Conservation (phyloP, 2,888 invertebrate species). For the Pammene fasciana region DNA sequence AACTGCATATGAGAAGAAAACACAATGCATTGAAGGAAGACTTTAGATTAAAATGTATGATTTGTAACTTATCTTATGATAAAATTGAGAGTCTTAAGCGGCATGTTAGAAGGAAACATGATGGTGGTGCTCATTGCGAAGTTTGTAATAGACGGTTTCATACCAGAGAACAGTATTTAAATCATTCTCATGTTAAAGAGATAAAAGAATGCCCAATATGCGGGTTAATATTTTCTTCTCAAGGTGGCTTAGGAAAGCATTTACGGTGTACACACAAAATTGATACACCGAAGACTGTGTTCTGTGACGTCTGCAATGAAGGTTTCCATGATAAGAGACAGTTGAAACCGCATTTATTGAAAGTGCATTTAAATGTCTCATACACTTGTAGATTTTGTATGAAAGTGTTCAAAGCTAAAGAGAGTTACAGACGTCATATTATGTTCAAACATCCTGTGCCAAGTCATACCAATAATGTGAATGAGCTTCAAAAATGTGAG, state of each 20-base stretch:
- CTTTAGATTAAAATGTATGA: constrained; percentile 71
- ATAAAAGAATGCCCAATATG: constrained; percentile 71
- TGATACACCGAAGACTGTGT: constrained; percentile 65
- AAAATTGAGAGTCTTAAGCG: constrained; percentile 76
- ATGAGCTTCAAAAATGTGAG: constrained; percentile 64
- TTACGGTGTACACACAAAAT: constrained; percentile 71
- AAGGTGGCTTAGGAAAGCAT: constrained; percentile 72
- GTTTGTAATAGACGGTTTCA: constrained; percentile 73
- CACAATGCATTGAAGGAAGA: constrained; percentile 71
- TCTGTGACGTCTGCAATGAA: constrained; percentile 70
- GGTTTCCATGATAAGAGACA: constrained; percentile 71
- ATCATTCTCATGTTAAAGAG: constrained; percentile 68
- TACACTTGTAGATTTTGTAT: constrained; percentile 70
- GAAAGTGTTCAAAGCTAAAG: constrained; percentile 71
- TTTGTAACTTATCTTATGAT: constrained; percentile 75
- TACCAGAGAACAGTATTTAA: constrained; percentile 64
- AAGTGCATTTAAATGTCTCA: constrained; percentile 71
- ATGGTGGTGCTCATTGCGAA: constrained; percentile 65
- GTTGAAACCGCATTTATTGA: constrained; percentile 69
- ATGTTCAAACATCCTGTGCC: constrained; percentile 64
- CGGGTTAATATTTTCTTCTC: constrained; percentile 70
- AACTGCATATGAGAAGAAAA: constrained; percentile 74
- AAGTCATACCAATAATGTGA: constrained; percentile 40
- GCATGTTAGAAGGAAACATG: constrained; percentile 73
- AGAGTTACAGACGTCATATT: constrained; percentile 71